phyloP scores from a whole-genome alignment of 2,888 invertebrate species.

The Sialis lutaria region DNA sequence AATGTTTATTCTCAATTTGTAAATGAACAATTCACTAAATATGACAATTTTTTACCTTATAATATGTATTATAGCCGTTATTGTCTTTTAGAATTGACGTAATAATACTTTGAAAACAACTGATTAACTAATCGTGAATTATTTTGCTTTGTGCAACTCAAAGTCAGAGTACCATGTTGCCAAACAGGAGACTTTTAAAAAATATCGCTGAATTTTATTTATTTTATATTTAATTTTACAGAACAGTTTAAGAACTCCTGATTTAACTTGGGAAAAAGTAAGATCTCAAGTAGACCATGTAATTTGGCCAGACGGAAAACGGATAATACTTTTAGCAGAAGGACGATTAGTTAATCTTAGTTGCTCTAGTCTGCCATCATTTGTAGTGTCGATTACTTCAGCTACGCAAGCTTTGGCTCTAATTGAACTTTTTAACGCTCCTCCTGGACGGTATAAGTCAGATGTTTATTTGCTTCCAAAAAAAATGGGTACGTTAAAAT shows the following conservation, averaged over 20 bases:
- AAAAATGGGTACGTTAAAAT: conserved; percentile 68
- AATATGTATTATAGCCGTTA: too few species aligned
- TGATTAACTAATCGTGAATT: too few species aligned
- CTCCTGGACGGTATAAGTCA: conserved; percentile 83
- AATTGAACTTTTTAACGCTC: conserved; percentile 94
- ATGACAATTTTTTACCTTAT: too few species aligned
- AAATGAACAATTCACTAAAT: too few species aligned
- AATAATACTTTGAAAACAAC: too few species aligned
- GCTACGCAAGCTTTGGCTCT: conserved; percentile 93
- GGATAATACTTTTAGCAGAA: conserved; percentile 84
- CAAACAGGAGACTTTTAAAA: not conserved
- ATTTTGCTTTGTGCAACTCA: too few species aligned
- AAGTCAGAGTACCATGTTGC: too few species aligned
- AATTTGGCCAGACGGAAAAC: conserved; percentile 94
- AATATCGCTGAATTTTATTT: conserved; percentile 6
- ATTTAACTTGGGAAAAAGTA: conserved; percentile 93
- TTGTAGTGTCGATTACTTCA: conserved; percentile 94
- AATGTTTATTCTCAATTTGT: too few species aligned
- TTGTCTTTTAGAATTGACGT: too few species aligned
- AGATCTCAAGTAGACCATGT: conserved; percentile 96
- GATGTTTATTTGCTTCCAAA: conserved; percentile 96
- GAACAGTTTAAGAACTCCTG: conserved; percentile 83
- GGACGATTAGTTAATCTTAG: conserved; percentile 91
- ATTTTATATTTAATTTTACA: conserved; percentile 18
- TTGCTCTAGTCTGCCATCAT: conserved; percentile 93